Evolutionary conservation across 2,113 vertebrate species (phyloP).

Genomic region (Cottus gobio): DNA sequence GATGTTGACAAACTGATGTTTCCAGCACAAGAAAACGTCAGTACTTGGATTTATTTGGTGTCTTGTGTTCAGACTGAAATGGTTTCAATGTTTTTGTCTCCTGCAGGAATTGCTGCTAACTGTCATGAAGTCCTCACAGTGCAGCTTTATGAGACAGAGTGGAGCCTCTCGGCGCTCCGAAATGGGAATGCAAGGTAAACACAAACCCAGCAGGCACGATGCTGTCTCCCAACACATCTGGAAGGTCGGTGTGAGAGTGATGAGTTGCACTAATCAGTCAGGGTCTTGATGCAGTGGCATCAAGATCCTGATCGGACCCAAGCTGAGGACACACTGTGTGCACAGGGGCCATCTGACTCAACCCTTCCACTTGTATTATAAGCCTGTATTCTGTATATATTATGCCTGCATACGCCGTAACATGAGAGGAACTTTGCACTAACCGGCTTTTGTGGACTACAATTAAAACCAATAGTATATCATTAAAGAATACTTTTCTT

Average conservation of each 20-base stretch:
- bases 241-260: slow-evolving; percentile 65
- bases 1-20: too few relatives aligned
- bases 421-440: not conserved
- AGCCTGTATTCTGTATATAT: not conserved
- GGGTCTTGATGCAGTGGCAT: slow-evolving; percentile 72
- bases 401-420: not conserved
- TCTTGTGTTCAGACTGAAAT: not conserved
- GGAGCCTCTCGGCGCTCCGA: not conserved
- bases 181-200: not conserved
- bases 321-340: slow-evolving; percentile 75
- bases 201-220: rapidly evolving
- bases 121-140: not conserved
- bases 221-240: not conserved
- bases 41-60: not conserved
- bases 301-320: slow-evolving; percentile 50
- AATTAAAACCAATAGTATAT: too few relatives aligned
- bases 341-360: slow-evolving; percentile 84
- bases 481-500: not conserved
- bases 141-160: too few relatives aligned
- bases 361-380: not conserved
- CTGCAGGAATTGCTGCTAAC: not conserved
- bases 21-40: not conserved
- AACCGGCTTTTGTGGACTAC: too few relatives aligned
- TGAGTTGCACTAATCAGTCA: slow-evolving; percentile 78
- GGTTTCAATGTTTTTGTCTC: not conserved